phyloP scores from a whole-genome alignment of 2,113 vertebrate species.

The Rafetus swinhoei region DNA sequence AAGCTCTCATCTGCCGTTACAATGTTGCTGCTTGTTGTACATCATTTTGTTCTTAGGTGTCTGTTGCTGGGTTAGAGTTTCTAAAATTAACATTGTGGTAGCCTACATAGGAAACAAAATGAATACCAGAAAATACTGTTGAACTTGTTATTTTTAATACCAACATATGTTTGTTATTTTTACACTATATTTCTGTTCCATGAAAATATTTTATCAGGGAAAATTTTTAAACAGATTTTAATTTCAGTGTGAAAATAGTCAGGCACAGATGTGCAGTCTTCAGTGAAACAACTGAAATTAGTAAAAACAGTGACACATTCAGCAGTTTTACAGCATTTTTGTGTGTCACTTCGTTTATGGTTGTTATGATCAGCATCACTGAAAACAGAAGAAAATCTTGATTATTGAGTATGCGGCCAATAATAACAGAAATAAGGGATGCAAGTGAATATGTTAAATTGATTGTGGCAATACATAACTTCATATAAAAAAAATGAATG shows the following conservation, averaged over 20 bases:
- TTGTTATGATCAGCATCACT: slow-evolving; percentile 7
- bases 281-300: slow-evolving; percentile 31
- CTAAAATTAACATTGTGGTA: slow-evolving; percentile 67
- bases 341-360: neutral
- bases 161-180: slow-evolving; percentile 54
- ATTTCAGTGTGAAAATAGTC: neutral
- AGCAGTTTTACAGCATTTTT: slow-evolving; percentile 16
- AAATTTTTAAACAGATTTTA: slow-evolving; percentile 39
- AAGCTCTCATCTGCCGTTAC: slow-evolving; percentile 42
- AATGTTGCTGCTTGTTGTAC: slow-evolving; percentile 47
- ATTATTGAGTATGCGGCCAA: neutral
- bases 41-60: slow-evolving; percentile 61
- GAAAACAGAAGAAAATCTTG: neutral
- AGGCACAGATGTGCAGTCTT: slow-evolving; percentile 10
- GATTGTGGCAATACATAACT: neutral
- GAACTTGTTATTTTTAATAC: slow-evolving; percentile 32
- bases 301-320: slow-evolving; percentile 2
- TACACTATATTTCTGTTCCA: neutral
- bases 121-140: slow-evolving; percentile 27
- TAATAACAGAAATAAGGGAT: neutral
- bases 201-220: slow-evolving; percentile 55
- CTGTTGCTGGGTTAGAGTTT: slow-evolving; percentile 63
- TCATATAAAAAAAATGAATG: neutral
- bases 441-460: neutral
- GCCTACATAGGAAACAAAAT: slow-evolving; percentile 38